Base-by-base conservation (phyloP, 1,140 invertebrate genomes). In the Achroia grisella region DNA sequence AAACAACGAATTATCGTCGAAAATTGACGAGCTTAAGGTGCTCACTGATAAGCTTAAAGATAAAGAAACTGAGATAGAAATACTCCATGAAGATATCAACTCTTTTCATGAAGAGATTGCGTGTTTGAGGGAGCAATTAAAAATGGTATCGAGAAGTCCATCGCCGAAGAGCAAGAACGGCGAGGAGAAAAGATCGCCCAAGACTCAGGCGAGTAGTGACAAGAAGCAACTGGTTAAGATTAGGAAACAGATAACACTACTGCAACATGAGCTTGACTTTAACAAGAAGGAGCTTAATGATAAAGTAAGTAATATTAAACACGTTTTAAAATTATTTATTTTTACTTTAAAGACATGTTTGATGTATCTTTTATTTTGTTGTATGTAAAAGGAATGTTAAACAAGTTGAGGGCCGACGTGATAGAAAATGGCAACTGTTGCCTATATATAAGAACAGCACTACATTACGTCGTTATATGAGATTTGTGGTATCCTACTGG, bases 181-280 rank as follows among this genome's bases (percentile, higher is more conserved):
- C 6, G 65, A 72, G 1, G 68, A 71, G 8, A 68, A 47, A 50
- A n/a, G n/a, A n/a, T 39, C 51, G 1, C 27, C 54, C 3, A 64
- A 72, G 33, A 44, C 71, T 17, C 66, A 71, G 13, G 62, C 71
- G n/a, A n/a, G 41, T 14, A 62, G 41, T 12, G 77, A 83, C 32
- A 78, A 75, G 56, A 75, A n/a, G n/a, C 77, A 84, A 27, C 35
- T 87, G 6, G 65, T 62, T 0, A 86, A 76, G 53, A 85, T 87
- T 10, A 71, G n/a, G n/a, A 87, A 90, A 47, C 87, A 91, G 62
- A 87, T 91, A 28, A 70, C 83, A 39, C 79, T 89, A 61, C 58
- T 90, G 32, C 87, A 89, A 39, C 89, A 89, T 46, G 87, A 89
- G 39, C 54, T 90, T 0, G 87, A 88, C 39, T 78, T 78, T 27